phyloP scores from a whole-genome alignment of 2,888 invertebrate species.

The Drosophila ezoana region DNA sequence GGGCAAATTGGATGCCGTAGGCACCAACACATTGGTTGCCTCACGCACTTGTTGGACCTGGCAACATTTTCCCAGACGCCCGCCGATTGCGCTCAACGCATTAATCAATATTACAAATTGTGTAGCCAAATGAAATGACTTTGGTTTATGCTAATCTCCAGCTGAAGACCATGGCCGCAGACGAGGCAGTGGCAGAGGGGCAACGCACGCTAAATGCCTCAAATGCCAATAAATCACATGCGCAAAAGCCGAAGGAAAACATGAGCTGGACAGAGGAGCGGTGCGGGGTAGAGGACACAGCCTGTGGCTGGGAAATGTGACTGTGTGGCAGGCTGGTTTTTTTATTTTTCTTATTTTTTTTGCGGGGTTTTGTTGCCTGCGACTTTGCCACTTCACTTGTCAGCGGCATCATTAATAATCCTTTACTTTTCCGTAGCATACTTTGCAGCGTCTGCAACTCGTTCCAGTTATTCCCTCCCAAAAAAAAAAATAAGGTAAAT shows the following conservation, averaged over 20 bases:
- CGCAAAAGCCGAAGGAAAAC: conserved; percentile 18
- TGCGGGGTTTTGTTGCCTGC: conserved; percentile 17
- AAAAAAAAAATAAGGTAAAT: conserved; percentile 72
- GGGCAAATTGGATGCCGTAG: conserved; percentile 1
- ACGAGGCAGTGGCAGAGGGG: conserved; percentile 3
- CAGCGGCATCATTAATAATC: conserved; percentile 83
- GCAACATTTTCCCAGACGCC: conserved; percentile 29
- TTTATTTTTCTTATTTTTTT: conserved; percentile 1
- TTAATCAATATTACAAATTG: conserved; percentile 74
- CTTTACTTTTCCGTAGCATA: conserved; percentile 70
- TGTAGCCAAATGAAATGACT: conserved; percentile 69
- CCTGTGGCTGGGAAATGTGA: conserved; percentile 24
- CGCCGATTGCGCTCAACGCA: conserved; percentile 34
- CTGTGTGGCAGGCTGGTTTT: background rate
- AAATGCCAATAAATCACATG: conserved; percentile 80
- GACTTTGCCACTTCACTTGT: conserved; percentile 80
- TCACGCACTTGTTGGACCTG: conserved; percentile 67
- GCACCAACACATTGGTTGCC: conserved; percentile 46
- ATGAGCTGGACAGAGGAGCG: background rate
- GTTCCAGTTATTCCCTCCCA: conserved; percentile 30
- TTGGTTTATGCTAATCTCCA: conserved; percentile 68
- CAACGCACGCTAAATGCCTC: conserved; percentile 56
- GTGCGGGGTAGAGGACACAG: conserved; percentile 1
- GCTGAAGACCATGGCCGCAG: background rate
- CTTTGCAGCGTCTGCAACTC: conserved; percentile 52